Evolutionary conservation across 2,888 invertebrate species (phyloP), one percentile per base, ranked within the genome.

Genomic region (Ariolimax columbianus): DNA sequence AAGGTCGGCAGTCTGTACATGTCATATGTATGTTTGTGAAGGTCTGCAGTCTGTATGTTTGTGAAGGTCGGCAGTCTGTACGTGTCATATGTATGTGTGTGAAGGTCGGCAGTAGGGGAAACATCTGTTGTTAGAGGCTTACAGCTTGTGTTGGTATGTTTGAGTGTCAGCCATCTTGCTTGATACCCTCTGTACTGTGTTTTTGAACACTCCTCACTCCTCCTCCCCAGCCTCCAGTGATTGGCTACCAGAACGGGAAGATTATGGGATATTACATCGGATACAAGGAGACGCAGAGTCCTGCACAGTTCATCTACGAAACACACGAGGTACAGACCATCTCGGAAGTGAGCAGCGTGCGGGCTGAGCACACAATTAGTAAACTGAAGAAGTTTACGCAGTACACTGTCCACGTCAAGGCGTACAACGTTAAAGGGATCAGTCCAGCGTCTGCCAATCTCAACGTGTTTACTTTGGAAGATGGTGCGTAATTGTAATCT

Each of bases 381-480:
- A 92, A 93, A 83, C 89, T 94, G 85, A 91, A 93, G 93, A 98
- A 97, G 0, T 98, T 98, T 95, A 98, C 98, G 0, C 97, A 98
- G 94, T 98, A 98, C 95, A 96, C 97, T n/a, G 97, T 98, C 47
- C 98, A 98, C 33, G 97, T 98, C 19, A 98, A 98, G 95, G 98
- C 97, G 0, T 98, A 97, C 94, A 99, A 98, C 95, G 97, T 97
- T 94, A 97, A 98, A 91, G 98, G 98, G 26, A 96, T 97, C 0
- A 98, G 98, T 51, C 98, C 98, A 0, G 96, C 97, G 92, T 97
- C 97, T 75, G 96, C 97, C 81, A 98, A 98, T 94, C 96, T 97
- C 70, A 96, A 97, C 91, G 97, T 97, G 86, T 97, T 97, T 93
- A 98, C 98, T 1, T 97, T 98, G 26, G 98, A 99, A 95, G 98